phyloP scores from a whole-genome alignment of 2,113 vertebrate genomes.

The Protomyctophum bolini region DNA sequence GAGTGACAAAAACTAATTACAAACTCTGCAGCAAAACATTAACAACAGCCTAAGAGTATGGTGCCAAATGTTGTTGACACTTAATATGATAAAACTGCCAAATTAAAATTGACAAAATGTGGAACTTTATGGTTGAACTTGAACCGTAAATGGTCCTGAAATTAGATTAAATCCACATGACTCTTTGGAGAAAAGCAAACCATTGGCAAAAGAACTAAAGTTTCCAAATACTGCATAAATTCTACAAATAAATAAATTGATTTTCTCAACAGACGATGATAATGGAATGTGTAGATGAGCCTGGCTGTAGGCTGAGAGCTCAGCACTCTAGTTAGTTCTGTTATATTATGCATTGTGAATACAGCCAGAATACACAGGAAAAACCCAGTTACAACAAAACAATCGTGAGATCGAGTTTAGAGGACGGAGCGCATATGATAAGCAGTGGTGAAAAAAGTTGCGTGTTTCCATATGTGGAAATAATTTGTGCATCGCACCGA shows the following conservation, averaged over 20 bases:
- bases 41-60: neutral
- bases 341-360: constrained; percentile 21
- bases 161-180: neutral
- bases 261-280: constrained; percentile 30
- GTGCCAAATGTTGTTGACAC: no score
- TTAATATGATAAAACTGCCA: neutral
- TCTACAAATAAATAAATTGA: constrained; percentile 7
- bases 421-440: neutral
- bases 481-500: neutral
- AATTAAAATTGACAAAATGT: neutral
- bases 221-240: constrained; percentile 46
- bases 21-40: neutral
- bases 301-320: constrained; percentile 35
- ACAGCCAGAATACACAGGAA: constrained; percentile 46
- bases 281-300: constrained; percentile 37
- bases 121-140: neutral
- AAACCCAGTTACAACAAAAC: constrained; percentile 32
- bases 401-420: constrained; percentile 14
- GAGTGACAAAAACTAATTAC: neutral
- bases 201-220: constrained; percentile 15
- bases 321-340: constrained; percentile 45
- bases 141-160: neutral
- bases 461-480: constrained; percentile 3
- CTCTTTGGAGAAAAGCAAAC: constrained; percentile 12
- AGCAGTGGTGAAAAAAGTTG: neutral